phyloP scores from a whole-genome alignment of 37 sponge, comb jelly and placozoan genomes.

The Hormiphora californensis region DNA sequence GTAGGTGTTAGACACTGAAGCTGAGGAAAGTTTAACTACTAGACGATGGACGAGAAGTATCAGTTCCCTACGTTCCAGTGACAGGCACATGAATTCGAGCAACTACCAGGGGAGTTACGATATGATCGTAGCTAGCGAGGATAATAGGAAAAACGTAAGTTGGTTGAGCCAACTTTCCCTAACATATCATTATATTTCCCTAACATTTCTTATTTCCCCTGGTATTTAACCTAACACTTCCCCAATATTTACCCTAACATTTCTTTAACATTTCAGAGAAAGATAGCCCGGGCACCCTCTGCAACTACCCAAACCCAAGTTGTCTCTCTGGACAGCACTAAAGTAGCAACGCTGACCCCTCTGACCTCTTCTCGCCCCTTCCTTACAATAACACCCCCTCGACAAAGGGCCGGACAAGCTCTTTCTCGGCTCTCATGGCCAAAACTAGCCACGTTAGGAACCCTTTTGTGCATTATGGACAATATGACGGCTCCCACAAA shows the following conservation, averaged over 20 bases:
- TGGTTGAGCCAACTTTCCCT: neutral
- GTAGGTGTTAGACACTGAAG: conserved; percentile 41
- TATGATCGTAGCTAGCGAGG: conserved; percentile 24
- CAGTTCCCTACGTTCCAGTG: neutral
- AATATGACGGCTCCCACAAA: conserved; percentile 46
- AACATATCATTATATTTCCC: no score
- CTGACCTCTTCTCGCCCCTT: neutral
- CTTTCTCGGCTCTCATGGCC: conserved; percentile 43
- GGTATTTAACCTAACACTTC: no score
- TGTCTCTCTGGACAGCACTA: conserved; percentile 22
- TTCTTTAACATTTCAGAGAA: conserved; percentile 7
- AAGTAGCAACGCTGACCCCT: neutral
- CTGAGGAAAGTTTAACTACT: neutral
- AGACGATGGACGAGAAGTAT: neutral
- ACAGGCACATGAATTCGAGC: neutral
- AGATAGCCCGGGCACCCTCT: neutral
- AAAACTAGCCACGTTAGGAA: conserved; percentile 45
- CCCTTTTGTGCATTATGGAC: conserved; percentile 20
- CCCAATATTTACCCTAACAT: no score
- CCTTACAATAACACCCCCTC: conserved; percentile 21
- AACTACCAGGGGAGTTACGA: conserved; percentile 37
- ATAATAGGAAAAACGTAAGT: conserved; percentile 17
- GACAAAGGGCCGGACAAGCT: conserved; percentile 22
- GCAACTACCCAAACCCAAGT: neutral
- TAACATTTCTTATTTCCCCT: no score